These are phyloP conservation scores for Pipa parva DNA, from an alignment of 2,113 vertebrate genomes.

Conservation along the genomic window DNA sequence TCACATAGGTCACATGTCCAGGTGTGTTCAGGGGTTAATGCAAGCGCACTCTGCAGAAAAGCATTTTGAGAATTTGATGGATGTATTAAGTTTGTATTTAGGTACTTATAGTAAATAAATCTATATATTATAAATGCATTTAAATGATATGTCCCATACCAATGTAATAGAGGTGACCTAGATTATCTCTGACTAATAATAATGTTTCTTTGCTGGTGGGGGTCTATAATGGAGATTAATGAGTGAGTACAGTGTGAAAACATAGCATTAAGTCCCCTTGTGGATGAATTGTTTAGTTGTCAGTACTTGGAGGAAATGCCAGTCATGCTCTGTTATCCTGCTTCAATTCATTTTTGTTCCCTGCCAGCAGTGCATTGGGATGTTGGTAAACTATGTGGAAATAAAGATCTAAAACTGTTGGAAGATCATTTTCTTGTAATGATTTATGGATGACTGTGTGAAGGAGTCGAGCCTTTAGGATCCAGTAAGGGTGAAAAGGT, in stretches of 20 bases:
- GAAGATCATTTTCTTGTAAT: not conserved
- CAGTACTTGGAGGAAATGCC: conserved; percentile 16
- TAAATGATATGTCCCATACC: too few relatives aligned
- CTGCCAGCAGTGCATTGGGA: conserved; percentile 14
- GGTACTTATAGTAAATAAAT: too few relatives aligned
- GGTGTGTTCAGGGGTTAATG: too few relatives aligned
- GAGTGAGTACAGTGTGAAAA: not conserved
- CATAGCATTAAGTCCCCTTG: not conserved
- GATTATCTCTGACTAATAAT: not conserved
- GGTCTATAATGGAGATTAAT: conserved; percentile 2
- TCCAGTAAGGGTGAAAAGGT: conserved; percentile 2
- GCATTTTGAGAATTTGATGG: too few relatives aligned
- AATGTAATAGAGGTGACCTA: too few relatives aligned
- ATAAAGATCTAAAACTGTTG: conserved; percentile 2
- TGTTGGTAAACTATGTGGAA: conserved; percentile 11
- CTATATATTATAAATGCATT: too few relatives aligned
- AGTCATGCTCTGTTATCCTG: conserved; percentile 12
- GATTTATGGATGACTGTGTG: conserved; percentile 7
- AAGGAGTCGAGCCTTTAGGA: not conserved
- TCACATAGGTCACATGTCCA: too few relatives aligned
- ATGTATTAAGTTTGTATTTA: too few relatives aligned
- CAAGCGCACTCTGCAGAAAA: too few relatives aligned
- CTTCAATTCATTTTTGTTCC: conserved; percentile 5
- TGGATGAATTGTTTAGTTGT: conserved; percentile 7
- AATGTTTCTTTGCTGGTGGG: not conserved